Conservation (phyloP, 2,113 vertebrate genomes). For the Oplegnathus fasciatus region DNA sequence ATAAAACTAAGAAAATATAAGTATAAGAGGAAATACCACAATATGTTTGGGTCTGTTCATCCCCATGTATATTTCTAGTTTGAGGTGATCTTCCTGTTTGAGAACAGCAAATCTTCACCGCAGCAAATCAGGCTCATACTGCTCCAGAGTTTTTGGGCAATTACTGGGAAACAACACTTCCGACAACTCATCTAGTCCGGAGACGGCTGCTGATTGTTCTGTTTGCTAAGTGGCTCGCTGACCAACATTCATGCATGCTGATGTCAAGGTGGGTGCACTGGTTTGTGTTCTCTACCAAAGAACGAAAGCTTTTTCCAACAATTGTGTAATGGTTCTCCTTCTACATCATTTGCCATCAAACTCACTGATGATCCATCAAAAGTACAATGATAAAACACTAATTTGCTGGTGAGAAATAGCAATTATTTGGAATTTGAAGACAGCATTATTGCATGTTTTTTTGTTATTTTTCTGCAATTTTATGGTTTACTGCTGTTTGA, state of each 20-base stretch:
- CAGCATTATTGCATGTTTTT: not conserved
- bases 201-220: slow-evolving; percentile 42
- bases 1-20: not conserved
- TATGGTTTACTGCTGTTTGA: too few species aligned
- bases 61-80: slow-evolving; percentile 1
- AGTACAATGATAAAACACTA: not conserved
- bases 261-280: not conserved
- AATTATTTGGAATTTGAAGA: not conserved
- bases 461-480: not conserved
- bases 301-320: not conserved
- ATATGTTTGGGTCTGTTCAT: not conserved
- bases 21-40: slow-evolving; percentile 9
- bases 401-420: not conserved
- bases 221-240: slow-evolving; percentile 11
- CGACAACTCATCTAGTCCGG: slow-evolving; percentile 24
- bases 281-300: not conserved
- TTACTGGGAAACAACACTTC: slow-evolving; percentile 34
- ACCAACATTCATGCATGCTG: slow-evolving; percentile 5
- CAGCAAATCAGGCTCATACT: slow-evolving; percentile 13
- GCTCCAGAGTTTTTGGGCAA: slow-evolving; percentile 25
- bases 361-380: not conserved
- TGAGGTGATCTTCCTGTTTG: not conserved
- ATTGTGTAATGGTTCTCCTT: not conserved
- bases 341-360: not conserved
- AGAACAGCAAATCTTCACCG: not conserved